Evolutionary conservation across 2,888 invertebrate genomes (phyloP), one percentile per base, ranked within the genome.

Genomic region (Leptinotarsa juncta): DNA sequence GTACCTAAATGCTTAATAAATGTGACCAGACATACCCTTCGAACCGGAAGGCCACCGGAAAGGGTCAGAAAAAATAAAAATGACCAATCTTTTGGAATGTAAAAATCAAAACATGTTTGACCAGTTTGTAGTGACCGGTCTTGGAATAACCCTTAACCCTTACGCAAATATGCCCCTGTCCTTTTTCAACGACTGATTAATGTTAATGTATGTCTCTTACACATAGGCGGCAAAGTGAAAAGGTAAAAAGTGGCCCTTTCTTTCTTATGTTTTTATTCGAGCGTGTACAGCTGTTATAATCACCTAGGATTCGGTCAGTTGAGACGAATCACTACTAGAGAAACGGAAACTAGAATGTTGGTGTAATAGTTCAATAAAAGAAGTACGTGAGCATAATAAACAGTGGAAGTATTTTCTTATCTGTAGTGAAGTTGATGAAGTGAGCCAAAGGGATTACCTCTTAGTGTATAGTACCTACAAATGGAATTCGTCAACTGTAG

Each of bases 101-200:
- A 81, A 84, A 83, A 84, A 84, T 81, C 81, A 82, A 85, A 87
- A 88, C 87, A 82, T 81, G 88, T 88, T 87, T 87, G 88, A 87
- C 88, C 88, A 87, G 88, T 87, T 83, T 80, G 70, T 69, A 78
- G 74, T 81, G 79, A 80, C 79, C 81, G 79, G 80, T 80, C 78
- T 79, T 78, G 50, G 67, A 78, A 78, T 79, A 79, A 81, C 82
- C 82, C 78, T 75, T 74, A 77, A 77, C 73, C 80, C 78, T 74
- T 76, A 73, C 73, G 77, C 73, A 79, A 78, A 79, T 80, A 79
- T 72, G 66, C 69, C 75, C 65, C 76, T 60, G 65, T 77, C 78
- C 72, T 69, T 74, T 70, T 76, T 66, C 62, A 69, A 60, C 62
- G 69, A 32, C 69, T 57, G 57, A 55, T 18, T 55, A 57, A 53